Evolutionary conservation across 2,797 vertebrate species (phyloP).

Genomic region (Cuculus canorus): DNA sequence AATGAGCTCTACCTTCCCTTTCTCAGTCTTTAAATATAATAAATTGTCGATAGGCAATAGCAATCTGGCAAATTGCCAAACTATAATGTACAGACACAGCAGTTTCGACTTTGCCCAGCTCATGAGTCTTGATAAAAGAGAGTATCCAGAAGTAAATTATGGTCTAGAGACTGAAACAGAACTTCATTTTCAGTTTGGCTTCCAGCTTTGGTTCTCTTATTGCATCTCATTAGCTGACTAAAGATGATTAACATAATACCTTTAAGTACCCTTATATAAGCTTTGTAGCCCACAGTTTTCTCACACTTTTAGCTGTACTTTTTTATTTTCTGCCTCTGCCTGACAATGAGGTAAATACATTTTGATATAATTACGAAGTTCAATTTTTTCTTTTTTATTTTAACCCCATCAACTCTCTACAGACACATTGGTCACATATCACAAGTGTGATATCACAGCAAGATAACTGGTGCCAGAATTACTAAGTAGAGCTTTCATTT

Average conservation of each 20-base stretch:
- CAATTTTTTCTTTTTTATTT: background rate
- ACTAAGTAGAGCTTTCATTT: constrained; percentile 62
- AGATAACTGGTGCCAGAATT: constrained; percentile 48
- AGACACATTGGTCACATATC: background rate
- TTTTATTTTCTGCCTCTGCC: background rate
- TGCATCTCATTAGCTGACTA: background rate
- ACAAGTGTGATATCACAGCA: constrained; percentile 31
- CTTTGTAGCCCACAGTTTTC: background rate
- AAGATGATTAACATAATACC: background rate
- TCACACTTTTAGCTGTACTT: background rate
- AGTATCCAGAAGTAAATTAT: background rate
- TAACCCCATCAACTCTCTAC: background rate
- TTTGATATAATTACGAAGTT: background rate
- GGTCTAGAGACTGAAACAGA: background rate
- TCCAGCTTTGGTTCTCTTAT: background rate
- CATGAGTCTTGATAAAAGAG: background rate
- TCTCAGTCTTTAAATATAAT: background rate
- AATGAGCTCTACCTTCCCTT: background rate
- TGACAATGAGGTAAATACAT: background rate
- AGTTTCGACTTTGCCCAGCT: background rate
- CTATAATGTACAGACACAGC: background rate
- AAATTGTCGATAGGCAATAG: background rate
- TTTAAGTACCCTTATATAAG: background rate
- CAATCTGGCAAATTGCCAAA: background rate
- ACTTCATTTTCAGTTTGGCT: background rate